Percentiles rank a stretch among this genome's conserved stretches.
Conservation (phyloP, 2,797 vertebrate species). For the Phylloscopus collybita region DNA sequence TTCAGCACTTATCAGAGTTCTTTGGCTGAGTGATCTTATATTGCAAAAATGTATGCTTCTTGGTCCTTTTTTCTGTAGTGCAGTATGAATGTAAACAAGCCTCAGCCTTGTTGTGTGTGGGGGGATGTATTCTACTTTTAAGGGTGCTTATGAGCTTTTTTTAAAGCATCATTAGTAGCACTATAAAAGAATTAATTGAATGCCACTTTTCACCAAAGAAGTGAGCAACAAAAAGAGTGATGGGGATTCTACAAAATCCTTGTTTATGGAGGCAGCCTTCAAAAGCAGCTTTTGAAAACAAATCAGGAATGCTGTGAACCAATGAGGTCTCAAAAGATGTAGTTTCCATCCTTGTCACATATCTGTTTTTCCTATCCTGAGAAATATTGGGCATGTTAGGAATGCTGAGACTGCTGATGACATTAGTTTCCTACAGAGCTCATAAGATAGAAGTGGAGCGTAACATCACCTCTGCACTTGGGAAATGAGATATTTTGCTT, state of each 20-base stretch:
- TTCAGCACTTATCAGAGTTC: constrained; percentile 52
- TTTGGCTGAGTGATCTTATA: constrained; percentile 54
- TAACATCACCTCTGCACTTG: constrained; percentile 43
- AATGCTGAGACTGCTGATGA: background rate
- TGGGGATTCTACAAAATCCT: background rate
- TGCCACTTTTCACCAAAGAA: background rate
- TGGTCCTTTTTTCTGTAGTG: constrained; percentile 40
- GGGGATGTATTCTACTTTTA: constrained; percentile 26
- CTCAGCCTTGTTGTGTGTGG: constrained; percentile 8
- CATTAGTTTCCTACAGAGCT: background rate
- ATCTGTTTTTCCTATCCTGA: constrained; percentile 23
- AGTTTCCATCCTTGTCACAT: background rate
- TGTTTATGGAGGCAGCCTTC: constrained; percentile 1
- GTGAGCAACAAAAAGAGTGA: background rate
- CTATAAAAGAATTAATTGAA: background rate
- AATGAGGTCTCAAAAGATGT: background rate
- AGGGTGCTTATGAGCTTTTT: constrained; percentile 18
- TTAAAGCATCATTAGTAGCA: constrained; percentile 7
- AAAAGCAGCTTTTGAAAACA: background rate
- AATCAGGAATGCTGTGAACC: background rate
- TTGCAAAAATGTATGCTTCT: constrained; percentile 58
- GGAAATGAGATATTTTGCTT: constrained; percentile 58
- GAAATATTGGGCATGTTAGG: background rate
- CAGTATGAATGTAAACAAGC: constrained; percentile 15
- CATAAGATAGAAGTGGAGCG: background rate